phyloP scores from a whole-genome alignment of 1,140 invertebrate species.

The Lepidostoma basale region DNA sequence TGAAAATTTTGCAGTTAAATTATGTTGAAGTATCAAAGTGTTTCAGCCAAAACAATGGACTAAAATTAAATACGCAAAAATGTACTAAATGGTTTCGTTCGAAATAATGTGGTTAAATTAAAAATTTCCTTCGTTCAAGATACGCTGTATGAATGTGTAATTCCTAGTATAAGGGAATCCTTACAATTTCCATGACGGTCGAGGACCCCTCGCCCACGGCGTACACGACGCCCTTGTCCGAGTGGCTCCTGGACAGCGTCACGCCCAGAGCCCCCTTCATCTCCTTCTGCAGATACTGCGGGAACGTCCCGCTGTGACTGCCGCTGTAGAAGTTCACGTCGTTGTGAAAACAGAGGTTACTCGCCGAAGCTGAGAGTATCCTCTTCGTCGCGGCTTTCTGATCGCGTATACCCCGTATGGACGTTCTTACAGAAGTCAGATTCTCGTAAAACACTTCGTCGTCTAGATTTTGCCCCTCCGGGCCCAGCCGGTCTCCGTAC shows the following conservation, averaged over 20 bases:
- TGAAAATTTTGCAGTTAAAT: too few species aligned
- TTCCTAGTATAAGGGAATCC: not conserved
- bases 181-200: constrained; percentile 33
- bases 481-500: constrained; percentile 58
- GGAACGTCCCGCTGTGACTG: constrained; percentile 57
- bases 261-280: constrained; percentile 28
- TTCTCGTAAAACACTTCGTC: constrained; percentile 60
- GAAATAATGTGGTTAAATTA: too few species aligned
- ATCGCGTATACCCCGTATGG: constrained; percentile 46
- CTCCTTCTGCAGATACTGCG: constrained; percentile 50
- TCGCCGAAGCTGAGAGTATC: constrained; percentile 53
- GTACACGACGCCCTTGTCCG: constrained; percentile 21
- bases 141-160: not conserved
- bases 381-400: constrained; percentile 44
- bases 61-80: too few species aligned
- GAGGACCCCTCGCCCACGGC: not conserved
- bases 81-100: too few species aligned
- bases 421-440: constrained; percentile 53
- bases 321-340: constrained; percentile 58
- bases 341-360: constrained; percentile 57
- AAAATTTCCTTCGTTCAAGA: too few species aligned
- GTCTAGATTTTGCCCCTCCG: constrained; percentile 60
- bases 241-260: constrained; percentile 7
- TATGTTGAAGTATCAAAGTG: too few species aligned
- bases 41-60: too few species aligned